Percentiles rank a stretch among this genome's conserved stretches.
Evolutionary conservation across 2,113 vertebrate species (phyloP).

Genomic region (Syngnathus floridae): DNA sequence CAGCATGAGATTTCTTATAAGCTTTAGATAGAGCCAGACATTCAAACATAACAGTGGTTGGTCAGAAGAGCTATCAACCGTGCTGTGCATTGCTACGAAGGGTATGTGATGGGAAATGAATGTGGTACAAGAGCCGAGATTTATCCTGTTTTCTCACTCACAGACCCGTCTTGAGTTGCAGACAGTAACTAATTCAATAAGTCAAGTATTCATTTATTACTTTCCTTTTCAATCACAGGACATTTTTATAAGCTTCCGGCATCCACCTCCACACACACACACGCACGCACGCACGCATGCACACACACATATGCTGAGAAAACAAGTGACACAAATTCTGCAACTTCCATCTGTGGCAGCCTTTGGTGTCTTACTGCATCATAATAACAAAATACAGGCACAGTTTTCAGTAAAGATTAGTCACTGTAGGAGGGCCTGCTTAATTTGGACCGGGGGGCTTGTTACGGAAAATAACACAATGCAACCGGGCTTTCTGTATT

Average conservation of each 20-base stretch:
- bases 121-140: slow-evolving; percentile 53
- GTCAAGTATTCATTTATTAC: slow-evolving; percentile 74
- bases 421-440: slow-evolving; percentile 73
- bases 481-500: slow-evolving; percentile 76
- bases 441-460: slow-evolving; percentile 78
- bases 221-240: slow-evolving; percentile 72
- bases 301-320: slow-evolving; percentile 30
- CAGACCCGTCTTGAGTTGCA: slow-evolving; percentile 61
- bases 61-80: slow-evolving; percentile 23
- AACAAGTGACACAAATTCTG: slow-evolving; percentile 54
- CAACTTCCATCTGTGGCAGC: slow-evolving; percentile 56
- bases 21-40: background rate
- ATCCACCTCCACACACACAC: slow-evolving; percentile 54
- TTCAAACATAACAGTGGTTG: background rate
- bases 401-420: slow-evolving; percentile 76
- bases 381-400: slow-evolving; percentile 76
- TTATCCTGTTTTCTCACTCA: slow-evolving; percentile 60
- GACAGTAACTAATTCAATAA: slow-evolving; percentile 75
- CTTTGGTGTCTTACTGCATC: slow-evolving; percentile 58
- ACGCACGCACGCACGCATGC: slow-evolving; percentile 2
- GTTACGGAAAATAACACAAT: slow-evolving; percentile 76
- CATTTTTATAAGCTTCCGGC: slow-evolving; percentile 42
- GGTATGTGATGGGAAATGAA: slow-evolving; percentile 54
- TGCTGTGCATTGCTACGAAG: slow-evolving; percentile 47
- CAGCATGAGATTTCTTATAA: slow-evolving; percentile 1